Evolutionary conservation across 2,888 invertebrate species (phyloP).

Genomic region (Autographa pulchrina): DNA sequence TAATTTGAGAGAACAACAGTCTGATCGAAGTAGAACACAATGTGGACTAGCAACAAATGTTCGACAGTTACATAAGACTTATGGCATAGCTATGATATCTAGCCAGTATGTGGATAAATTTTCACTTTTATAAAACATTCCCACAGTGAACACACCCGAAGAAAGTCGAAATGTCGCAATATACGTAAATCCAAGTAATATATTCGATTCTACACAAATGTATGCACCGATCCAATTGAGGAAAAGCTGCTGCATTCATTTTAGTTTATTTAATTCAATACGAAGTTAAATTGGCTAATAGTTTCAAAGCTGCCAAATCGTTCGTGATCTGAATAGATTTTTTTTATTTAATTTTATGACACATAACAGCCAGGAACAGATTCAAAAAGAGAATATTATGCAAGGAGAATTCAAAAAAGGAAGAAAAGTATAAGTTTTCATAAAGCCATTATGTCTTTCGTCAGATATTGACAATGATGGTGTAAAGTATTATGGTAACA

Average conservation of each 20-base stretch:
- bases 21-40: slow-evolving; percentile 31
- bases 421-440: slow-evolving; percentile 32
- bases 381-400: slow-evolving; percentile 42
- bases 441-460: slow-evolving; percentile 45
- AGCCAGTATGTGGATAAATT: slow-evolving; percentile 42
- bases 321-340: background rate
- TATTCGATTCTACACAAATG: slow-evolving; percentile 37
- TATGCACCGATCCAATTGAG: slow-evolving; percentile 29
- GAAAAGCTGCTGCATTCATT: slow-evolving; percentile 11
- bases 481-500: slow-evolving; percentile 36
- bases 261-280: slow-evolving; percentile 8
- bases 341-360: slow-evolving; percentile 6
- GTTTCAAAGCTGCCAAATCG: background rate
- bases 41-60: slow-evolving; percentile 14
- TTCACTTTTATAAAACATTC: slow-evolving; percentile 55
- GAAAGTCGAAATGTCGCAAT: slow-evolving; percentile 56
- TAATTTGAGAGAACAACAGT: slow-evolving; percentile 9
- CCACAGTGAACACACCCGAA: slow-evolving; percentile 36
- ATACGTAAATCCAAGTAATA: slow-evolving; percentile 45
- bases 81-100: slow-evolving; percentile 32
- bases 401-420: slow-evolving; percentile 31
- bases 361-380: slow-evolving; percentile 14
- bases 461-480: slow-evolving; percentile 47
- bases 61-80: slow-evolving; percentile 40
- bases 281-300: background rate